Conservation (phyloP, 2,888 invertebrate genomes). For the Archaeoteleia sp. region DNA sequence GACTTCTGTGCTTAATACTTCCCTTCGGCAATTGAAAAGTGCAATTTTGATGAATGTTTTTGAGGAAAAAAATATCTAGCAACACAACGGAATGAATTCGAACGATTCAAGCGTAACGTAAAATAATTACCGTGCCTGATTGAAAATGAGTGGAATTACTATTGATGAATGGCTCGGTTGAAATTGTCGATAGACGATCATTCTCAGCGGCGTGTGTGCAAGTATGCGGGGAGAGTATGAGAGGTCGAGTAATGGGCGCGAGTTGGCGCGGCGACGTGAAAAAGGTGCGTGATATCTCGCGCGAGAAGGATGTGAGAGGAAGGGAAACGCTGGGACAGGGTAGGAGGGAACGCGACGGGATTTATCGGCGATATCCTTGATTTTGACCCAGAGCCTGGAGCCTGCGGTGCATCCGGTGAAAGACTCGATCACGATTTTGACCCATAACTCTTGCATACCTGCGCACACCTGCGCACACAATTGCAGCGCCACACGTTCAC, state of each 20-base stretch:
- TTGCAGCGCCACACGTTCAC: slow-evolving; percentile 15
- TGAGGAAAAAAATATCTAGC: too few relatives aligned
- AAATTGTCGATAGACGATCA: slow-evolving; percentile 12
- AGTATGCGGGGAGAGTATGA: too few relatives aligned
- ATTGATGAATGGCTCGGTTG: slow-evolving; percentile 14
- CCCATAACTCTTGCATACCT: slow-evolving; percentile 42
- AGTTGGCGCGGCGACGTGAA: slow-evolving; percentile 21
- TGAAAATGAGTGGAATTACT: slow-evolving; percentile 7
- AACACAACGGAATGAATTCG: too few relatives aligned
- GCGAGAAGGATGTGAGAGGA: slow-evolving; percentile 23
- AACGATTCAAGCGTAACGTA: slow-evolving; percentile 7
- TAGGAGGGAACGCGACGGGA: slow-evolving; percentile 17
- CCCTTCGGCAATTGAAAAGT: too few relatives aligned
- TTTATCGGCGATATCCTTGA: slow-evolving; percentile 51
- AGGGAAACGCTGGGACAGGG: slow-evolving; percentile 15
- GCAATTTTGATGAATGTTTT: too few relatives aligned
- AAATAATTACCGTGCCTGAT: slow-evolving; percentile 12
- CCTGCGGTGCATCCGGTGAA: slow-evolving; percentile 51
- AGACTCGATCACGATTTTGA: slow-evolving; percentile 51
- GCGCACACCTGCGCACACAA: slow-evolving; percentile 33
- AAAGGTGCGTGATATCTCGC: slow-evolving; percentile 15
- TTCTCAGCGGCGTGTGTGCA: background rate
- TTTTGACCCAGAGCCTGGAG: slow-evolving; percentile 54
- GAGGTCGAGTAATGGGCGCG: slow-evolving; percentile 17
- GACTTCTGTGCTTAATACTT: too few relatives aligned